Evolutionary conservation across 2,888 invertebrate genomes (phyloP).

Genomic region (Polietes domitor): DNA sequence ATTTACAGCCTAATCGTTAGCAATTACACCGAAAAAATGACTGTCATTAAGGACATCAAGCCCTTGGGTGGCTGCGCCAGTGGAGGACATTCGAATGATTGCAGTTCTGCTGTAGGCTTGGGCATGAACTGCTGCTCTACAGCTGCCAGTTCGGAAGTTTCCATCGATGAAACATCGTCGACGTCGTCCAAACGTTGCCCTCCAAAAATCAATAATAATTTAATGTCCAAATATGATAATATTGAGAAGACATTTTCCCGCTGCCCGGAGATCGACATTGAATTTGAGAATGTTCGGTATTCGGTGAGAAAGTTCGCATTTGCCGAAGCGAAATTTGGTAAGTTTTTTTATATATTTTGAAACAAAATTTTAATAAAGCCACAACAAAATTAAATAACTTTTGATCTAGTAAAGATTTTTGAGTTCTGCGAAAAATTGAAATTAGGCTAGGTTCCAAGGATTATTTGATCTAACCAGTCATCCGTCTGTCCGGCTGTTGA

Average conservation of each 20-base stretch:
- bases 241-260: slow-evolving; percentile 73
- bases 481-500: no score
- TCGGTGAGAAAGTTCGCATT: slow-evolving; percentile 83
- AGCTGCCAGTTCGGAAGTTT: slow-evolving; percentile 75
- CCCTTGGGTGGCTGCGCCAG: slow-evolving; percentile 71
- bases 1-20: no score
- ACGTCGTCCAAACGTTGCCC: slow-evolving; percentile 52
- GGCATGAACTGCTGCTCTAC: slow-evolving; percentile 76
- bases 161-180: slow-evolving; percentile 73
- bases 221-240: slow-evolving; percentile 68
- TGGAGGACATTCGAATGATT: slow-evolving; percentile 46
- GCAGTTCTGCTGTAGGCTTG: slow-evolving; percentile 65
- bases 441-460: no score
- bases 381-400: no score
- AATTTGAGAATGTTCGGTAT: slow-evolving; percentile 86
- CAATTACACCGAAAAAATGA: no score
- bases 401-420: no score
- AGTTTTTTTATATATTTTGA: slow-evolving; percentile 80
- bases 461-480: no score
- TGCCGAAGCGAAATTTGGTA: slow-evolving; percentile 83
- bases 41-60: slow-evolving; percentile 77
- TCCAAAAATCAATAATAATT: slow-evolving; percentile 73
- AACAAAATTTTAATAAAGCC: no score
- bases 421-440: no score
- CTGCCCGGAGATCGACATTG: slow-evolving; percentile 85